Evolutionary conservation across 2,797 vertebrate genomes (phyloP).

Genomic region (Ctenosaura bakeri): DNA sequence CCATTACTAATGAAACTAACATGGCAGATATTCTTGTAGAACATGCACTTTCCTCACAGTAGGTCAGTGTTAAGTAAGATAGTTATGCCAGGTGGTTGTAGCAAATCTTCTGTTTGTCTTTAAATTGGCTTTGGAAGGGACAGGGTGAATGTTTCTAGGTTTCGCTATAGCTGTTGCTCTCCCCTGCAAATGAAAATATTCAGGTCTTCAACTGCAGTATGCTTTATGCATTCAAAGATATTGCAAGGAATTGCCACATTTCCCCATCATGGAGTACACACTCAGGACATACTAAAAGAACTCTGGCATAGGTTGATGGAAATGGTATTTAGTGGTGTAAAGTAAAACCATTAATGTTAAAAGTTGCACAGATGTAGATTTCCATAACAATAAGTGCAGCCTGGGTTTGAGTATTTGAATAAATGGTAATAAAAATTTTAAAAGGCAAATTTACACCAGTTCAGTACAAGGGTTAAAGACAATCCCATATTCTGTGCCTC

Average conservation of each 20-base stretch:
- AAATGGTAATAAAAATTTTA: background rate
- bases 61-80: background rate
- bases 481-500: accelerated
- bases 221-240: background rate
- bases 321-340: background rate
- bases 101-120: background rate
- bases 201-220: background rate
- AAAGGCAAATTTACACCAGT: background rate
- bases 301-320: background rate
- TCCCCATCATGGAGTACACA: background rate
- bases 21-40: background rate
- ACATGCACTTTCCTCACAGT: constrained; percentile 6
- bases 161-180: background rate
- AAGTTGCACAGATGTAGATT: background rate
- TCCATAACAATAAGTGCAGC: background rate
- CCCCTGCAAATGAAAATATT: background rate
- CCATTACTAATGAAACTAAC: background rate
- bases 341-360: background rate
- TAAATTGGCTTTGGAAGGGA: background rate
- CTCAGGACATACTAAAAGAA: background rate
- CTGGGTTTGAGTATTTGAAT: background rate
- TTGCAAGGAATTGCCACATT: constrained; percentile 1
- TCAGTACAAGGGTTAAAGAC: background rate
- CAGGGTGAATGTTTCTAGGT: background rate
- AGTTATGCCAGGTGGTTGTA: background rate